phyloP scores from a whole-genome alignment of 1,140 invertebrate species.

The Cyclina sinensis region DNA sequence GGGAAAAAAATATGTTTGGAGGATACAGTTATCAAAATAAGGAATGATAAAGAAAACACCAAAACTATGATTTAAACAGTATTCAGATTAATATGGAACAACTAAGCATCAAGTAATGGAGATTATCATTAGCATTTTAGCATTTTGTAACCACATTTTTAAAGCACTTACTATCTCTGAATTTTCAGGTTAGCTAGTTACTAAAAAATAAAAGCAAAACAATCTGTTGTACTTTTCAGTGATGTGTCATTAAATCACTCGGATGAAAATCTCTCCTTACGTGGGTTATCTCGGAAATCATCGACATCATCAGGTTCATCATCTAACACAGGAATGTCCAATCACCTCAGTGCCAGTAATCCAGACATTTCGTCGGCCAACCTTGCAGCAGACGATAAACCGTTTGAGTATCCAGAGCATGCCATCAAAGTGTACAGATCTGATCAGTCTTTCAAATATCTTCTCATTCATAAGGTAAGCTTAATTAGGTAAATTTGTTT shows the following conservation, averaged over 20 bases:
- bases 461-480: constrained; percentile 96
- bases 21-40: no score
- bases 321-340: constrained; percentile 69
- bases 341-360: constrained; percentile 93
- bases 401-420: constrained; percentile 97
- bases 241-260: constrained; percentile 77
- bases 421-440: constrained; percentile 96
- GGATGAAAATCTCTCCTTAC: constrained; percentile 79
- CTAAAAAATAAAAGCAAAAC: no score
- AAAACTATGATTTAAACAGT: no score
- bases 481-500: no score
- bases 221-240: constrained; percentile 48
- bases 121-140: no score
- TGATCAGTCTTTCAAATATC: constrained; percentile 99
- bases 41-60: no score
- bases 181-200: no score
- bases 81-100: no score
- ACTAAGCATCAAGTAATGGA: no score
- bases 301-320: constrained; percentile 78
- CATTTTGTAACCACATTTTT: no score
- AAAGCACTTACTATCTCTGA: no score
- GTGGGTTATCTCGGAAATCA: constrained; percentile 75
- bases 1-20: no score
- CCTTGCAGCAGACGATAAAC: constrained; percentile 79
- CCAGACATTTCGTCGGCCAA: constrained; percentile 90